Conservation (phyloP, 2,797 vertebrate genomes). For the Rhyacichthys aspro region DNA sequence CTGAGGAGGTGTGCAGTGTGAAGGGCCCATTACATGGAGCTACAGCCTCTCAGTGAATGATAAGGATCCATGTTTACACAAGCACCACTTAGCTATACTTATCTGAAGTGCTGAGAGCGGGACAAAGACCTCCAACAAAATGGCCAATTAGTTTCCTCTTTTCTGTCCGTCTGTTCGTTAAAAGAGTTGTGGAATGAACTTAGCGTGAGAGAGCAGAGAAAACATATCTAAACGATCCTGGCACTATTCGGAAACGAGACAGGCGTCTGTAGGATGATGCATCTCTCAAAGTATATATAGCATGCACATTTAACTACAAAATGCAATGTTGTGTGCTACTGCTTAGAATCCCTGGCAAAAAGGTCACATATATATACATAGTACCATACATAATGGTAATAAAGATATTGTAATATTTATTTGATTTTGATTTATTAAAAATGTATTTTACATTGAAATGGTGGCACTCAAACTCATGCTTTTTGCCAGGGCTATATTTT, state of each 20-base stretch:
- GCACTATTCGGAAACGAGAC: conserved; percentile 24
- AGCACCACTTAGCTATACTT: conserved; percentile 68
- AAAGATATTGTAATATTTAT: no score
- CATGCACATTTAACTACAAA: no score
- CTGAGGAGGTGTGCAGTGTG: conserved; percentile 28
- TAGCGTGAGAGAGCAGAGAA: conserved; percentile 66
- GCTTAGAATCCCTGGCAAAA: no score
- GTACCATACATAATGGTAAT: no score
- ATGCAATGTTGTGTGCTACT: no score
- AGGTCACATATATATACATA: no score
- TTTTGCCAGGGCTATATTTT: no score
- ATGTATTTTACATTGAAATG: no score
- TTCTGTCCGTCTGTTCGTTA: conserved; percentile 39
- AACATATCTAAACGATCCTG: conserved; percentile 55
- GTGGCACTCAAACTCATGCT: no score
- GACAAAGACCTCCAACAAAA: conserved; percentile 71
- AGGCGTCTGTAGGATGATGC: neutral
- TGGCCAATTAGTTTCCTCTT: conserved; percentile 65
- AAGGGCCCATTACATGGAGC: conserved; percentile 42
- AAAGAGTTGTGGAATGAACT: conserved; percentile 33
- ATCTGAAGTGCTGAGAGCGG: conserved; percentile 69
- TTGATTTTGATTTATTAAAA: no score
- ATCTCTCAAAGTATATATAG: no score
- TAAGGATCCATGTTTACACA: conserved; percentile 74
- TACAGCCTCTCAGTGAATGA: conserved; percentile 58